Evolutionary conservation across 53 echinoderm and acorn worm genomes (phyloP).

Genomic region (Patiria pectinifera): DNA sequence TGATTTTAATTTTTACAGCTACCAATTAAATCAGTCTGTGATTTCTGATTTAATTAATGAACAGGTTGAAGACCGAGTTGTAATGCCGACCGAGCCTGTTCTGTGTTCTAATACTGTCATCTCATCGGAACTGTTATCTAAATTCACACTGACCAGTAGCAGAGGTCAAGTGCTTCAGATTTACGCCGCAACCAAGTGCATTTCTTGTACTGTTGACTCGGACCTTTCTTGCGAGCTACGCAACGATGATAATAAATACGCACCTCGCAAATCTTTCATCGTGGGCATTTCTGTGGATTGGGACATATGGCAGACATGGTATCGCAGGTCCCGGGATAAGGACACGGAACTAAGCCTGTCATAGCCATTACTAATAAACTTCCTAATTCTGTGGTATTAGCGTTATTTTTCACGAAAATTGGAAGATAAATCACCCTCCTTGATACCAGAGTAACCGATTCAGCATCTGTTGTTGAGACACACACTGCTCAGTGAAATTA

Average conservation of each 20-base stretch:
- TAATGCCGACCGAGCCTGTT: not conserved
- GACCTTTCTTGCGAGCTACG: not conserved
- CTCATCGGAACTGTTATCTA: not conserved
- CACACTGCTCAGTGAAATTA: not conserved
- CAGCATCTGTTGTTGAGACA: not conserved
- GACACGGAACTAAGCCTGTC: not conserved
- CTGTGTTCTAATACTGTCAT: not conserved
- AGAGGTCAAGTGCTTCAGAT: not conserved
- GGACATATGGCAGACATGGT: not conserved
- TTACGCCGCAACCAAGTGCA: not conserved
- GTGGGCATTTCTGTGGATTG: not conserved
- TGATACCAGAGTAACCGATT: not conserved
- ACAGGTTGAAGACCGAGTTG: not conserved
- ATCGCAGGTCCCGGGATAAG: not conserved
- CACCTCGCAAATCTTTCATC: constrained; percentile 35
- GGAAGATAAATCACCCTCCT: constrained; percentile 30
- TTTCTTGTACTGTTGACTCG: not conserved
- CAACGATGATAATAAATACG: not conserved
- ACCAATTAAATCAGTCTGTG: not conserved
- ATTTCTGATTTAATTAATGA: not conserved
- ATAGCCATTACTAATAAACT: constrained; percentile 35
- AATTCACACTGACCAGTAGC: not conserved
- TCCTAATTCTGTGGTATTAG: constrained; percentile 35
- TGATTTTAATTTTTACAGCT: too few relatives aligned
- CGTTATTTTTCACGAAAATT: constrained; percentile 16